Evolutionary conservation across 2,113 vertebrate genomes (phyloP).

Genomic region (Serinus canaria): DNA sequence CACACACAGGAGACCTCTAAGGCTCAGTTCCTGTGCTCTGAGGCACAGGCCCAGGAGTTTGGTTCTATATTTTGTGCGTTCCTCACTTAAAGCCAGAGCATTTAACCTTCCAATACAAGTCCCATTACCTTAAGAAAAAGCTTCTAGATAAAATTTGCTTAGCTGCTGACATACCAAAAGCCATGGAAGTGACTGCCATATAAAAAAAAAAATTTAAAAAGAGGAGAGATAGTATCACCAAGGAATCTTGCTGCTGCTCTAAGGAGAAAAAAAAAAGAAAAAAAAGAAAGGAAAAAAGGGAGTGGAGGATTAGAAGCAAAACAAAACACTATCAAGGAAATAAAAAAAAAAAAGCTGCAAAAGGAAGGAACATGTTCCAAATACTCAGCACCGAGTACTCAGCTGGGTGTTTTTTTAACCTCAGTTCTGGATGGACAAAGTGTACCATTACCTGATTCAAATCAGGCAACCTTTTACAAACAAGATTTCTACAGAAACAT

Average conservation of each 20-base stretch:
- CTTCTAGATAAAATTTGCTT: background rate
- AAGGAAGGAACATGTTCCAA: background rate
- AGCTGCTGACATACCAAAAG: background rate
- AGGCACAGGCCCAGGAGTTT: background rate
- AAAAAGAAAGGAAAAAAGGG: background rate
- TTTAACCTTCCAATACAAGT: background rate
- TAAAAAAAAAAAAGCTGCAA: background rate
- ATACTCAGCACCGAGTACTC: too few species aligned
- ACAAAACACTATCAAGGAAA: background rate
- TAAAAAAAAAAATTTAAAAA: background rate
- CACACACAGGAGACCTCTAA: background rate
- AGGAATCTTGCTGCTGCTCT: too few species aligned
- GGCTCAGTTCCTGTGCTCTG: background rate
- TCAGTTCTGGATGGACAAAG: background rate
- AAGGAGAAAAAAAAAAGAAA: too few species aligned
- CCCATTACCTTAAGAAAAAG: background rate
- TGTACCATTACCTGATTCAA: background rate
- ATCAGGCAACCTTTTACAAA: background rate
- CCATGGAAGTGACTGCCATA: background rate
- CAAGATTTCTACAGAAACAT: background rate
- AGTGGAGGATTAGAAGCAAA: background rate
- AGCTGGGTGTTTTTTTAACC: background rate
- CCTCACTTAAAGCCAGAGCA: background rate
- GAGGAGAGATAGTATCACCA: background rate
- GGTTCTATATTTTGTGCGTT: rapidly evolving